phyloP scores from a whole-genome alignment of 2,113 vertebrate genomes.

The Neotoma lepida region DNA sequence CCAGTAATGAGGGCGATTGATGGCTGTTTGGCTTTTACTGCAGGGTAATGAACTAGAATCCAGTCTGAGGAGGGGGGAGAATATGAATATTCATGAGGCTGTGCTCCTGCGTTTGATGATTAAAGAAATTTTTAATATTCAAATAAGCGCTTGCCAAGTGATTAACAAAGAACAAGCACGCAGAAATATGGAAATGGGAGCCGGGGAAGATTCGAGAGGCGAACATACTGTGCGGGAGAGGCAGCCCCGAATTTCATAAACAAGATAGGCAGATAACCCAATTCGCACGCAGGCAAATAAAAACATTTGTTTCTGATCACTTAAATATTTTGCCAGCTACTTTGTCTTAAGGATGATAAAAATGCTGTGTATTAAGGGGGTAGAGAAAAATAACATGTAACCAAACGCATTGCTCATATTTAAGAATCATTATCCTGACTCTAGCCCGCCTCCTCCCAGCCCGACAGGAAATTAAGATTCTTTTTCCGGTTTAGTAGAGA shows the following conservation, averaged over 20 bases:
- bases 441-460: slow-evolving; percentile 50
- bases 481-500: slow-evolving; percentile 77
- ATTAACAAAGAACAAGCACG: slow-evolving; percentile 97
- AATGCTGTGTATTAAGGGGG: slow-evolving; percentile 45
- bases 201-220: slow-evolving; percentile 90
- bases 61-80: slow-evolving; percentile 91
- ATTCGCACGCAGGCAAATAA: slow-evolving; percentile 85
- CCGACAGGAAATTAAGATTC: slow-evolving; percentile 50
- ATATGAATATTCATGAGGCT: slow-evolving; percentile 99
- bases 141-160: slow-evolving; percentile 99
- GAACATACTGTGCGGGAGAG: slow-evolving; percentile 85
- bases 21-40: slow-evolving; percentile 98
- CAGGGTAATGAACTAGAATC: slow-evolving; percentile 99
- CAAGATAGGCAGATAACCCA: slow-evolving; percentile 89
- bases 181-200: slow-evolving; percentile 94
- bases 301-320: slow-evolving; percentile 81
- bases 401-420: slow-evolving; percentile 62
- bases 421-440: slow-evolving; percentile 25
- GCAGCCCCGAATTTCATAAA: slow-evolving; percentile 88
- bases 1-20: slow-evolving; percentile 94
- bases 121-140: slow-evolving; percentile 99
- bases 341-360: slow-evolving; percentile 84
- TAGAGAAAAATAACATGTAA: not conserved
- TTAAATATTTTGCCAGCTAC: slow-evolving; percentile 86
- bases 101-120: slow-evolving; percentile 99